Evolutionary conservation across 2,113 vertebrate species (phyloP).

Genomic region (Sinocyclocheilus anophthalmus): DNA sequence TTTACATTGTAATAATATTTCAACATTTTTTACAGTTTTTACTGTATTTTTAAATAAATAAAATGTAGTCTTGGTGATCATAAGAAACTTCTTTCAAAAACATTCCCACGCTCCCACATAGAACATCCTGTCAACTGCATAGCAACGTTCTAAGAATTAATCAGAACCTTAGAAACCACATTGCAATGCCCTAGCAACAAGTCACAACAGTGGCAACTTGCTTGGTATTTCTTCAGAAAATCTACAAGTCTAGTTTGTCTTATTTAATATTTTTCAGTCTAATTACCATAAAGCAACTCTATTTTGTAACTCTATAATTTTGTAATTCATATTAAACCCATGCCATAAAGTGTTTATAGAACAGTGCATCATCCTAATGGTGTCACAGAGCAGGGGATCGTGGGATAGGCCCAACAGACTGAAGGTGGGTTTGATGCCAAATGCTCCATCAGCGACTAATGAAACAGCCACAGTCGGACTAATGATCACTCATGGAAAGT

Average conservation of each 20-base stretch:
- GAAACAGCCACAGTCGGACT: conserved; percentile 62
- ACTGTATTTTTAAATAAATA: background rate
- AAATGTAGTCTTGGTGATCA: background rate
- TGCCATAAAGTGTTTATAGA: conserved; percentile 61
- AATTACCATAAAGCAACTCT: background rate
- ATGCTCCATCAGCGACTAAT: conserved; percentile 69
- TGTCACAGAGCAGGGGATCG: conserved; percentile 65
- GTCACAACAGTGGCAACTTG: background rate
- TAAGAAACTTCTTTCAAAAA: background rate
- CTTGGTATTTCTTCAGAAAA: background rate
- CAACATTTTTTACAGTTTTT: no score
- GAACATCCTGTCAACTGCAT: background rate
- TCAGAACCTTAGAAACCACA: background rate
- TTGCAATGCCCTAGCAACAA: background rate
- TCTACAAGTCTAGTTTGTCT: background rate
- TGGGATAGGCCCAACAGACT: conserved; percentile 62
- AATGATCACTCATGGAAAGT: conserved; percentile 76
- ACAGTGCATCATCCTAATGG: conserved; percentile 66
- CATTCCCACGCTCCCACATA: background rate
- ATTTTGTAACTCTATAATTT: background rate
- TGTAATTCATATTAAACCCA: conserved; percentile 36
- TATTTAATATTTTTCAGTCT: background rate
- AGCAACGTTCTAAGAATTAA: background rate
- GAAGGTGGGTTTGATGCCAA: conserved; percentile 65
- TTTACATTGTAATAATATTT: no score